Conservation (phyloP, 2,113 vertebrate genomes). For the Pachyramphus minor region DNA sequence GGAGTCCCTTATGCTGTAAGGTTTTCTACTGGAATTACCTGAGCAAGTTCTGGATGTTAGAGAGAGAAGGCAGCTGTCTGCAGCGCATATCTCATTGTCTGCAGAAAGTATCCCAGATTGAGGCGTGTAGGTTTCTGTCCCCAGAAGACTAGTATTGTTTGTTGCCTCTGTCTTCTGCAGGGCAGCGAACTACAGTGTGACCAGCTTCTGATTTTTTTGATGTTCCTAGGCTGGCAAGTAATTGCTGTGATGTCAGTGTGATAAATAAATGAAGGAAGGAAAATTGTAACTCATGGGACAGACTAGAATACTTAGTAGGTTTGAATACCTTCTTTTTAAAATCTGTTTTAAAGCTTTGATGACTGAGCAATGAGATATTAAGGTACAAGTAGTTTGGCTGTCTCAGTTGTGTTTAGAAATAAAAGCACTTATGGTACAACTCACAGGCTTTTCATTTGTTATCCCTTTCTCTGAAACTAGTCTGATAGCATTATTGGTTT, state of each 20-base stretch:
- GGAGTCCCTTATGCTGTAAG: not conserved
- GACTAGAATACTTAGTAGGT: not conserved
- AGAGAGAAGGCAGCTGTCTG: not conserved
- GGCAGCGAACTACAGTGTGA: not conserved
- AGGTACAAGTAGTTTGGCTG: not conserved
- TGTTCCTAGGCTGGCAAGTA: not conserved
- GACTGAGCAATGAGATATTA: not conserved
- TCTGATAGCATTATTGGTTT: not conserved
- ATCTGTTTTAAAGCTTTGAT: not conserved
- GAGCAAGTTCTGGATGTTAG: not conserved
- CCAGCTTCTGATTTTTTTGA: not conserved
- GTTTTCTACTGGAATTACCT: not conserved
- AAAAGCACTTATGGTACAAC: not conserved
- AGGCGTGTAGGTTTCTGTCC: not conserved
- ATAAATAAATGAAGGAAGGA: not conserved
- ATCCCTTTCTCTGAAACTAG: not conserved
- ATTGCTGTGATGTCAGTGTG: not conserved
- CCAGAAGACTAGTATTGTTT: not conserved
- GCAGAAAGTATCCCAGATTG: not conserved
- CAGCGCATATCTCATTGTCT: not conserved
- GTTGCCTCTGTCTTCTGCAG: not conserved
- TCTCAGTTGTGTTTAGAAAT: not conserved
- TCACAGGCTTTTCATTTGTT: not conserved
- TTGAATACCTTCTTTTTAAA: not conserved
- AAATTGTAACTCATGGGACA: not conserved